Base-by-base conservation (phyloP, 92 coral and sea anemone species). In the Epizoanthus fatuus region DNA sequence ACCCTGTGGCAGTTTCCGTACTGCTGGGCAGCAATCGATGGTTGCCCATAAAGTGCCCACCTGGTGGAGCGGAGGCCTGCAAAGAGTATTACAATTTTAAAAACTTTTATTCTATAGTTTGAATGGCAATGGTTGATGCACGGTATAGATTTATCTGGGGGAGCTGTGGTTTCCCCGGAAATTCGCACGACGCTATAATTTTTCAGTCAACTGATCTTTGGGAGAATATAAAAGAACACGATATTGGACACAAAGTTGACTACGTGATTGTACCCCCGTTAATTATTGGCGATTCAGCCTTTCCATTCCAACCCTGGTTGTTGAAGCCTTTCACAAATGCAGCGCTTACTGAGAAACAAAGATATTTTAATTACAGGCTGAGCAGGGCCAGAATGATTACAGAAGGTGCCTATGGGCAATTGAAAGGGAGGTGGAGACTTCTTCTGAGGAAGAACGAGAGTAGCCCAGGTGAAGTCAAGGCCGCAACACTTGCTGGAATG, bases 41-140 rank as follows among this genome's bases (percentile, higher is more conserved):
- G 93, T 44, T 90, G 93, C 88, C 92, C 19, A 76, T 89, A 37
- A 89, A 85, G 53, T 87, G 94, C 63, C 88, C 94, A n/a, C 88
- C 91, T 73, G 94, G 94, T 22, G 83, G 85, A 8, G 44, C 45
- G 22, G 76, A 73, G 25, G 35, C 94, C 6, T 38, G 67, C 45
- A 91, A 87, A 68, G 94, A 91, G 73, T 91, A 90, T 56, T 91
- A 90, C 79, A 90, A 90, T 75, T 86, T 90, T 45, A 90, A 90
- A 38, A 86, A 75, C 67, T 74, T 81, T 59, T 81, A 90, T 74
- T 86, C 90, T 5, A 77, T 90, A 16, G 87, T 90, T 12, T 49
- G 80, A 40, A 90, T 81, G 91, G 93, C 83, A 32, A 63, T 90
- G 84, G 93, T 86, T 37, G 93, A 91, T 72, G 52, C 94, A 49